Base-by-base conservation (phyloP, 2,113 vertebrate species). In the Archilochus colubris region DNA sequence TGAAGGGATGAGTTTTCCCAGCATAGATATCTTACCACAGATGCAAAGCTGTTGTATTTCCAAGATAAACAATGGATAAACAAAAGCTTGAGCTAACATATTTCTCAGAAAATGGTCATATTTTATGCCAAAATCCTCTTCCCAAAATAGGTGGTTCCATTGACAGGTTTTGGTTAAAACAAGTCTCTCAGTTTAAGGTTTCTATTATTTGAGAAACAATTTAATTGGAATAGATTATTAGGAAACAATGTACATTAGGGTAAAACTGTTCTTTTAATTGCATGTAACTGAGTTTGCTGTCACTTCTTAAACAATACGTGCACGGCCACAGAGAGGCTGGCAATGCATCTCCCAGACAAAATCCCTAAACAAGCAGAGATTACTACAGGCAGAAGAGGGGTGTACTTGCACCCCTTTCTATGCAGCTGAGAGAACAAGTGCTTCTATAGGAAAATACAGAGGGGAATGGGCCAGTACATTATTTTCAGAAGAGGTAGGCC, bases 371-470 rank as follows among this genome's bases (percentile, higher is more conserved):
- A 28, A 89, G 20, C 53, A 72, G 66, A 31, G 12, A 27, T 53
- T 80, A 43, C 30, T 73, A 28, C 27, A 61, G 53, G 44, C 10
- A 69, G 44, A 19, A 85, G 25, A 69, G 58, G 61, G 22, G n/a
- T 28, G 19, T 7, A 68, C 40, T 68, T 86, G 38, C 31, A 28
- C 27, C 12, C 12, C n/a, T 69, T 82, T 57, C 64, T 66, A 7
- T 16, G 51, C 7, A 50, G 57, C 23, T 33, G 27, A n/a, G 33
- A 91, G 70, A 73, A 68, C 27, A 72, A 48, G 9, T 17, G 17
- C 57, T 84, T 33, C 59, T 38, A 0, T 1, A n/a, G 15, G 33
- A 63, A 59, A 63, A 55, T 4, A 14, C 0, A 0, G 27, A 63
- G 14, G 9, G 5, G 17, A 77, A 68, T 2, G 1, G 31, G 11